Evolutionary conservation across 2,797 vertebrate species (phyloP), one percentile per base, ranked within the genome.

Genomic region (Esox lucius): DNA sequence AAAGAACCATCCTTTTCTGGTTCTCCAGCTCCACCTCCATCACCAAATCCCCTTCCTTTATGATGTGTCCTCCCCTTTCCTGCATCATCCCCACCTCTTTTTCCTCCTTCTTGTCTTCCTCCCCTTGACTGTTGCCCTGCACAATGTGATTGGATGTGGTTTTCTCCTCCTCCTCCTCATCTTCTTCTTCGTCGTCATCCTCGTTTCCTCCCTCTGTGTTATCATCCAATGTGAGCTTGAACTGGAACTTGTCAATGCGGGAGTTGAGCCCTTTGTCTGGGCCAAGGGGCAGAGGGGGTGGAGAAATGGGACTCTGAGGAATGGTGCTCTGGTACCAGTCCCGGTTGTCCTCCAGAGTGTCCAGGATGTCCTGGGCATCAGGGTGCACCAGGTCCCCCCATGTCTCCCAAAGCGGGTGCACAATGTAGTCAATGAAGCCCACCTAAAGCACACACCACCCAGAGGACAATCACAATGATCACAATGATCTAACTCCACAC

Each of bases 361-460:
- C 96, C 81, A 98, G 85, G 88, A 97, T 97, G 73, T 97, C 96
- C 90, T 97, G 97, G 76, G 96, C 97, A 0, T 97, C 96, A 0
- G 97, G 97, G 76, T 97, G 95, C 79, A 98, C 97, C 46, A 98
- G 90, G 87, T 98, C 97, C 0, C 96, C 95, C 97, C 97, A 98
- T 0, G 97, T 97, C 90, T 98, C 97, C 97, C 97, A 98, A 83
- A 98, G 81, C 0, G 97, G 97, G 81, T 97, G 97, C 56, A 97
- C 97, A 1, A 97, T 97, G 87, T 97, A 98, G 91, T 98, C 97
- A 5, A 98, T 97, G 85, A 98, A 98, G 73, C 97, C 97, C 91
- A 98, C 96, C 97, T 98, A 85, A 11, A 70, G 1, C 76, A 53
- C 96, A 91, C 73, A 98, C 90, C 76, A 95, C 94, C 95, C 6